Conservation (phyloP, 2,797 vertebrate species). For the Phrynocephalus vlangalii region DNA sequence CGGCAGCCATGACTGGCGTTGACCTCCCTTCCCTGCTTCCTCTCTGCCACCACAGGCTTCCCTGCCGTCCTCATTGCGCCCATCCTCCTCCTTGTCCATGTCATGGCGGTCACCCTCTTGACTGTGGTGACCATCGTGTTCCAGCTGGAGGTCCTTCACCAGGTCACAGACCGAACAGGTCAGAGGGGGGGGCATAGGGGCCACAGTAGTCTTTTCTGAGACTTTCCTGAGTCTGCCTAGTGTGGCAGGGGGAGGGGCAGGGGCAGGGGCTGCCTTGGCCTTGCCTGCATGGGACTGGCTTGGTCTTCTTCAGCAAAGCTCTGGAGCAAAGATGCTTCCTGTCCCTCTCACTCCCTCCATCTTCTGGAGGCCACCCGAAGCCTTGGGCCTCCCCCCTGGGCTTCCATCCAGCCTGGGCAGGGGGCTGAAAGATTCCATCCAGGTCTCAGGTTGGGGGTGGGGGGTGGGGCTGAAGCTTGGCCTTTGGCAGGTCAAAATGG, state of each 20-base stretch:
- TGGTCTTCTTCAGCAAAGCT: background rate
- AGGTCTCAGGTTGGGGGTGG: too few species aligned
- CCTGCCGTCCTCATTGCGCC: background rate
- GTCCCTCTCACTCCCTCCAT: too few species aligned
- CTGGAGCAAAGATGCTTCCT: background rate
- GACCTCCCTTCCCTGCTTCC: background rate
- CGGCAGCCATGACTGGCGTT: background rate
- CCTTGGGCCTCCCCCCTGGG: too few species aligned
- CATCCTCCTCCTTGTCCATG: background rate
- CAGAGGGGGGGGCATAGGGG: background rate
- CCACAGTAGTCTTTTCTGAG: too few species aligned
- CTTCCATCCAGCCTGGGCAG: too few species aligned
- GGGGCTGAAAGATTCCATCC: too few species aligned
- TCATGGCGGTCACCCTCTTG: background rate
- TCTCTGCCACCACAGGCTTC: background rate
- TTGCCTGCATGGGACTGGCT: background rate
- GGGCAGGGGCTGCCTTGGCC: background rate
- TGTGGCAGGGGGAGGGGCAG: background rate
- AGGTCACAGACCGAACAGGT: slow-evolving; percentile 3
- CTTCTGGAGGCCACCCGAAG: too few species aligned
- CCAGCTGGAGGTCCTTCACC: background rate
- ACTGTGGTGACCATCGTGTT: background rate
- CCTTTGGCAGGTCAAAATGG: too few species aligned
- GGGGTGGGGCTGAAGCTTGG: too few species aligned
- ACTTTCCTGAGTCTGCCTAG: background rate